Conservation (phyloP, 2,113 vertebrate species). For the Cynopterus brachyotis region DNA sequence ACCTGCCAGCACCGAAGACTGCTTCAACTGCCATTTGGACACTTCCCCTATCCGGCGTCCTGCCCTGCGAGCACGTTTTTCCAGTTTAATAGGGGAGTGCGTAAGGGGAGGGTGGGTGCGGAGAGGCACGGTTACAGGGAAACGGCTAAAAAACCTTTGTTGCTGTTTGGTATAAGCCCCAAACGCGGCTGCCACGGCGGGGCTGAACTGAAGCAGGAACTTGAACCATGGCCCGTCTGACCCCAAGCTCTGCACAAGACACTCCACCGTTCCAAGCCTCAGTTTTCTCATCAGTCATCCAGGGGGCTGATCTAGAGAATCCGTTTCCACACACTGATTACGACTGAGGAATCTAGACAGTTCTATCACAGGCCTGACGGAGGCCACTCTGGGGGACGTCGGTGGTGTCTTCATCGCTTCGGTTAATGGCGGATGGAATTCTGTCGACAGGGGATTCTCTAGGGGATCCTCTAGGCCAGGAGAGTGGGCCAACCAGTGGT, state of each 20-base stretch:
- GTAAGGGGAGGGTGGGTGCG: background rate
- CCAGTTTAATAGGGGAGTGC: background rate
- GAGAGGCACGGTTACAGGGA: background rate
- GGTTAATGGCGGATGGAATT: background rate
- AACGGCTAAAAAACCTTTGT: background rate
- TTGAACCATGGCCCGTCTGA: background rate
- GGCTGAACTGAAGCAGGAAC: background rate
- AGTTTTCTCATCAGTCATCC: background rate
- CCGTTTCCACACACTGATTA: background rate
- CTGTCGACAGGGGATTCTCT: background rate
- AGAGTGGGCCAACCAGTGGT: background rate
- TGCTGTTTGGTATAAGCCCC: background rate
- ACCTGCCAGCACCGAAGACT: background rate
- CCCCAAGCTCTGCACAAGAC: background rate
- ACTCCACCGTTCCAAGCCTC: background rate
- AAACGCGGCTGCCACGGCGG: fast-evolving
- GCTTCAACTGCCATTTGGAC: background rate
- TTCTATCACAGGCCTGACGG: background rate
- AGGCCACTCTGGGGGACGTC: background rate
- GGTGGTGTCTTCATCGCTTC: background rate
- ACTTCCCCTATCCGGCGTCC: background rate
- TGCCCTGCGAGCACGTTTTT: background rate
- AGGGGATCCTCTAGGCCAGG: background rate
- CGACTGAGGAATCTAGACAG: background rate
- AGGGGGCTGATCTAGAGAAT: background rate